Base-by-base conservation (phyloP, 1,140 invertebrate genomes). In the Plectrocnemia conspersa region DNA sequence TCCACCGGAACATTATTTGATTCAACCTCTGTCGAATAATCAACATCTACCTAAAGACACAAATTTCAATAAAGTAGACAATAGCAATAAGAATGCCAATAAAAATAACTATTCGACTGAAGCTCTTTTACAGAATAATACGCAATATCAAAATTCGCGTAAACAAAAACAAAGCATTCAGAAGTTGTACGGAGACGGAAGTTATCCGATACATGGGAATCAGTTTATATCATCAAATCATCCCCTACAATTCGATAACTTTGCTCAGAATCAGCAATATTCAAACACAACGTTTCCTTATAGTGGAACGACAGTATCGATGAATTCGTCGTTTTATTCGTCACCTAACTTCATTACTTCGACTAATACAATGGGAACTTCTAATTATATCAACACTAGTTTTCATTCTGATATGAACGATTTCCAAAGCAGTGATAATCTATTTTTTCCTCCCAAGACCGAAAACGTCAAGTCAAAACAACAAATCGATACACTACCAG, bases 81-180 rank as follows among this genome's bases (percentile, higher is more conserved):
- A 33, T 33, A 52, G 33, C 62, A 65, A 19, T 58, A 68, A 41
- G 64, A 64, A 18, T 53, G 15, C 44, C 6, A 53, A 56, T 41
- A 76, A 76, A 45, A 77, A 74, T 36, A 79, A 77, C 64, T 79
- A 79, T 41, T 79, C 77, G 3, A 76, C 78, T 0, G 78, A 79
- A 52, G 72, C 77, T 6, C 56, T 79, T 5, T 76, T 79, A 24
- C 69, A 70, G 9, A 67, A 61, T 5, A 73, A 56, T 49, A 23
- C 32, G 2, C 35, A 57, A 11, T 50, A 50, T 44, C 50, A 56
- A 10, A 44, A 44, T 11, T 49, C 27, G 44, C 22, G 50, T 7
- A 56, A 46, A 46, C 38, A 61, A 15, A 53, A 54, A 29, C 27
- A 29, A 2, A 18, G n/a, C 21, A 19, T 21, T 4, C 45, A 54